A percentile compares a stretch with the other conserved stretches of the same genome.
Evolutionary conservation across 1,140 invertebrate species (phyloP).

Genomic region (Bombyx mori): ASM3026992v2 NC_085117.1:19284001-19284500

Average conservation of each 20-base stretch:
- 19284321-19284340: slow-evolving; percentile 39
- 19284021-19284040: too few relatives aligned
- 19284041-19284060: too few relatives aligned
- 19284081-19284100: too few relatives aligned
- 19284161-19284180: too few relatives aligned
- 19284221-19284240: slow-evolving; percentile 14
- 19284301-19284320: slow-evolving; percentile 47
- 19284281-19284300: slow-evolving; percentile 46
- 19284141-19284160: too few relatives aligned
- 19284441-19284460: slow-evolving; percentile 25
- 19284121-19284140: too few relatives aligned
- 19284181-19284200: too few relatives aligned
- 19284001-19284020: too few relatives aligned
- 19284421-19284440: slow-evolving; percentile 9
- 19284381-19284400: slow-evolving; percentile 21
- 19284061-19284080: too few relatives aligned
- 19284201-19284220: too few relatives aligned
- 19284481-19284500: not conserved
- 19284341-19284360: slow-evolving; percentile 4
- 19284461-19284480: slow-evolving; percentile 25
- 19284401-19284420: slow-evolving; percentile 8
- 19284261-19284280: slow-evolving; percentile 46
- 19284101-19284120: too few relatives aligned
- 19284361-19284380: slow-evolving; percentile 9
- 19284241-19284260: slow-evolving; percentile 33